Evolutionary conservation across 2,888 invertebrate species (phyloP), one percentile per base, ranked within the genome.

Genomic region (Drosophila paramelanica): DNA sequence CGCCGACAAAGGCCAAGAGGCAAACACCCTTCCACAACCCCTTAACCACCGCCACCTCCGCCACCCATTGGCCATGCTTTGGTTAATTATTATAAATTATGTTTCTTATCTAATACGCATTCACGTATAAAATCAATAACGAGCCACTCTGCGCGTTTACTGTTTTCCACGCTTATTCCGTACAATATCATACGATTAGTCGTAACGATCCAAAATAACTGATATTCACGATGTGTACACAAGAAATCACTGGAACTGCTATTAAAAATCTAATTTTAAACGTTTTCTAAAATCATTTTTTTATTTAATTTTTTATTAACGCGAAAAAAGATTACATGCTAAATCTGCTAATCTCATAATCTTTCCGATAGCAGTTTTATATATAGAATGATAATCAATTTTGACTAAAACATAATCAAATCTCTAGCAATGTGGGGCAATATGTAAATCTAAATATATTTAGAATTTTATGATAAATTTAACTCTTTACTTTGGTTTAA

Each of bases 1-100:
- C 68, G 89, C 91, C 91, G 90, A 91, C 91, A 91, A 91, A 90
- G 81, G 83, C 80, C 57, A 56, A 80, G 59, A 76, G 67, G 64
- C 56, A 55, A 25, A 38, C 31, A 36, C 46, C 42, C 47, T 4
- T 17, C 33, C 36, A 27, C 8, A 17, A n/a, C 31, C 36, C 0
- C 31, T 13, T 13, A 11, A 11, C 23, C 1, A 1, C 17, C 13
- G 20, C 31, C 14, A 23, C 36, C 41, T 23, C 25, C 46, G 31
- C 50, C 65, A 41, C 46, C 57, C 79, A 64, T 88, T 73, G 87
- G 79, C 84, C 81, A 80, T 70, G 80, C 88, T 67, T 82, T 79
- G 25, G 65, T 71, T 88, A 83, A 88, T 83, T 71, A 89, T 83
- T 83, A 83, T 83, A 83, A 83, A 83, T 83, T 88, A 88, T 88